Percentiles rank a stretch among this genome's conserved stretches.
These are phyloP conservation scores for Drosophila dunni DNA, from an alignment of 1,140 invertebrate genomes.

Conservation along the genomic window DNA sequence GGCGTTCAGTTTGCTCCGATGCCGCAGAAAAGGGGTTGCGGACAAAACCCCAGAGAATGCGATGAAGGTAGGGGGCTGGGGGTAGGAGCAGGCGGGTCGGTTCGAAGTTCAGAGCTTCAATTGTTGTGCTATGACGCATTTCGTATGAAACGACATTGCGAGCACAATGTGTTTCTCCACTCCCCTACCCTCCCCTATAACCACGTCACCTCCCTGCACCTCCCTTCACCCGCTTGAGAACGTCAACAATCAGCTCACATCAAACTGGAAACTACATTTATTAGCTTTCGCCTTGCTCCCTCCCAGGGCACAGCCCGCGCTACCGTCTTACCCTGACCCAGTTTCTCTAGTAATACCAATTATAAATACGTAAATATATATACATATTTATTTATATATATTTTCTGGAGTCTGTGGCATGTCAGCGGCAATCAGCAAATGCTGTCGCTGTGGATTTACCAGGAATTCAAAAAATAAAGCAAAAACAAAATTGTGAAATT, in stretches of 20 bases:
- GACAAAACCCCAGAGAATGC: background rate
- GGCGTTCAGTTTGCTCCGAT: slow-evolving; percentile 56
- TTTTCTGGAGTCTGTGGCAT: slow-evolving; percentile 21
- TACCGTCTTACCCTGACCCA: too few relatives aligned
- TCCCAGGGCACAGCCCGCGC: background rate
- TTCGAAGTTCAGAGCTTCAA: slow-evolving; percentile 38
- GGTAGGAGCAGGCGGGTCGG: background rate
- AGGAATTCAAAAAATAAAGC: slow-evolving; percentile 44
- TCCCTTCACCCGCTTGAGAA: background rate
- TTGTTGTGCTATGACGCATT: slow-evolving; percentile 71
- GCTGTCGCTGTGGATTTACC: slow-evolving; percentile 46
- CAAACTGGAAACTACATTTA: slow-evolving; percentile 69
- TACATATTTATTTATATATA: background rate
- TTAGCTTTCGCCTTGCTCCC: slow-evolving; percentile 55
- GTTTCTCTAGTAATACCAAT: too few relatives aligned
- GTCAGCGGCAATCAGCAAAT: slow-evolving; percentile 53
- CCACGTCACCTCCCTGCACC: background rate
- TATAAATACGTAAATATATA: too few relatives aligned
- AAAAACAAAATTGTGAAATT: slow-evolving; percentile 55
- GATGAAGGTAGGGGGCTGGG: background rate
- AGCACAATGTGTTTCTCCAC: slow-evolving; percentile 1
- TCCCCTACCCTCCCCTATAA: too few relatives aligned
- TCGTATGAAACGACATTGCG: slow-evolving; percentile 40
- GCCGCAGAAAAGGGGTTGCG: slow-evolving; percentile 32
- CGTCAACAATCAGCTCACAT: slow-evolving; percentile 36